Conservation (phyloP, 2,797 vertebrate genomes). For the Sebastes variabilis region DNA sequence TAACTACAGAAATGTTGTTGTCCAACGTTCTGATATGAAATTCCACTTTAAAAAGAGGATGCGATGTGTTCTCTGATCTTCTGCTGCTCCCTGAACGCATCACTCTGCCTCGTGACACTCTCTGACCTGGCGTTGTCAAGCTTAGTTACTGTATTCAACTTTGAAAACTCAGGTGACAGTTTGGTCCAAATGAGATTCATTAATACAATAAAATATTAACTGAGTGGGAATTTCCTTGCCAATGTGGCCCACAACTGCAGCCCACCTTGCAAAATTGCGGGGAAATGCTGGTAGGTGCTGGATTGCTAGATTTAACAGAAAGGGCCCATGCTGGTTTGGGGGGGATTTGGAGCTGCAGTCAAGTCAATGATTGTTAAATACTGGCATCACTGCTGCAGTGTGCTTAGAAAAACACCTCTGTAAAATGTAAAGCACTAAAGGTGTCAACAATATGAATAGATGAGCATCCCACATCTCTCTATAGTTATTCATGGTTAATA, state of each 20-base stretch:
- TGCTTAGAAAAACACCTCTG: not conserved
- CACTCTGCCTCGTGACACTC: not conserved
- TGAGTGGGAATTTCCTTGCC: slow-evolving; percentile 29
- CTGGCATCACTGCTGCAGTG: not conserved
- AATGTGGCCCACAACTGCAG: not conserved
- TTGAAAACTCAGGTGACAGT: slow-evolving; percentile 37
- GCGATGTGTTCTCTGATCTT: not conserved
- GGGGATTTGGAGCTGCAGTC: not conserved
- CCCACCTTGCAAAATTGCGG: not conserved
- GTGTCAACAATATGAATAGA: not conserved
- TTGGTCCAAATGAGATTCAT: slow-evolving; percentile 35
- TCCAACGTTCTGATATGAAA: not conserved
- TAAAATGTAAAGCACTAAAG: not conserved
- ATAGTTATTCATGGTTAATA: not conserved
- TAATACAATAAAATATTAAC: slow-evolving; percentile 57
- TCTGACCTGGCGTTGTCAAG: slow-evolving; percentile 17
- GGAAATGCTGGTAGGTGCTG: not conserved
- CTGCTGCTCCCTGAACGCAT: not conserved
- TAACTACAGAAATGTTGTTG: not conserved
- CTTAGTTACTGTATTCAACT: slow-evolving; percentile 30
- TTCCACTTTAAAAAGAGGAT: not conserved
- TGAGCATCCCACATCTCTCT: not conserved
- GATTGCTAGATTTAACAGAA: not conserved
- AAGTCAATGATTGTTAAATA: not conserved
- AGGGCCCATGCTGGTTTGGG: not conserved